phyloP scores from a whole-genome alignment of 2,888 invertebrate genomes.

The Torymus aiolomorphi region DNA sequence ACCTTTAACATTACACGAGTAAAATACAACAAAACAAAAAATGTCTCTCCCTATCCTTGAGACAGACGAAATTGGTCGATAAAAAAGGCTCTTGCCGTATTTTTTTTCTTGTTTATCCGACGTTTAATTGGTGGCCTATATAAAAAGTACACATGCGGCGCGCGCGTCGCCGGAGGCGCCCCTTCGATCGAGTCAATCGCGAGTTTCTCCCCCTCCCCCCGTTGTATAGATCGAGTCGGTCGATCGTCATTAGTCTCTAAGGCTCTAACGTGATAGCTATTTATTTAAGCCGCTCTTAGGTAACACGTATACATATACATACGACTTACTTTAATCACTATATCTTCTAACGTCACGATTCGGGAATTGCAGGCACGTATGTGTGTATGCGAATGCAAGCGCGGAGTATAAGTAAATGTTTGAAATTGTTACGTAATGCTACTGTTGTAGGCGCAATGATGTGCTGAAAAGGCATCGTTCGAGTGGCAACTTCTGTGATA shows the following conservation, averaged over 20 bases:
- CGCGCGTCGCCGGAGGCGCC: background rate
- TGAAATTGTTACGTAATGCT: conserved; percentile 29
- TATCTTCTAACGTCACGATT: conserved; percentile 11
- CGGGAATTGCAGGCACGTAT: background rate
- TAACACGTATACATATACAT: conserved; percentile 5
- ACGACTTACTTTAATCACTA: conserved; percentile 19
- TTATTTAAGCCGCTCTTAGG: conserved; percentile 43
- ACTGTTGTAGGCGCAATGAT: conserved; percentile 9
- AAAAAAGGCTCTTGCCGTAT: conserved; percentile 31
- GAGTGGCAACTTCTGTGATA: too few relatives aligned
- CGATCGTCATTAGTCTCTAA: conserved; percentile 44
- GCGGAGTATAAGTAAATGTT: conserved; percentile 7
- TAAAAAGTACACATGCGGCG: background rate
- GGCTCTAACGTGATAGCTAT: conserved; percentile 53
- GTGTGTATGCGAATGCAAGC: conserved; percentile 10
- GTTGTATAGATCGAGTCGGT: conserved; percentile 27
- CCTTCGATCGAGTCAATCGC: conserved; percentile 7
- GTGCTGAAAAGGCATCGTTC: too few relatives aligned
- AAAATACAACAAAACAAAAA: conserved; percentile 13
- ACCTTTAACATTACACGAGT: conserved; percentile 31
- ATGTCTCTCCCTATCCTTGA: conserved; percentile 7
- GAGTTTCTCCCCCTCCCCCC: background rate
- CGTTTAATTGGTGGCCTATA: conserved; percentile 5
- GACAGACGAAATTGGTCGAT: background rate
- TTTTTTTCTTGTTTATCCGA: conserved; percentile 8